phyloP scores from a whole-genome alignment of 2,113 vertebrate genomes.

The Vanacampus margaritifer region DNA sequence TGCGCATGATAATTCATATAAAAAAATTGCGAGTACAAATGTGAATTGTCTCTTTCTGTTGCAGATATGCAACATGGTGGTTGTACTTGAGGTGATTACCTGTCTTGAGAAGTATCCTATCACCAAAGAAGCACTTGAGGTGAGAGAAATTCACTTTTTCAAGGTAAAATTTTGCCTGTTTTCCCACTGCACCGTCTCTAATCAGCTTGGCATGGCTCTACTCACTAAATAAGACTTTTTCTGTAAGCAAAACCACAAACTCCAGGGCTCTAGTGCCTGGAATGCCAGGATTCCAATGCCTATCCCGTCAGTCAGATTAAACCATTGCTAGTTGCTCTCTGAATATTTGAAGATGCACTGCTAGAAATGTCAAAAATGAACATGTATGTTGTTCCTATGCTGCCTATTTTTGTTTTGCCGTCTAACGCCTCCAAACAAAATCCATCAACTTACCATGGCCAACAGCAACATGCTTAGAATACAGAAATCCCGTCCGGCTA shows the following conservation, averaged over 20 bases:
- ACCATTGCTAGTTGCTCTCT: not conserved
- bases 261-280: not conserved
- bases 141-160: conserved; percentile 50
- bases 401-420: too few relatives aligned
- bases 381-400: too few relatives aligned
- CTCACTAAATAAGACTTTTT: not conserved
- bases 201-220: not conserved
- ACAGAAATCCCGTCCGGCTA: too few relatives aligned
- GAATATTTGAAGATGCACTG: not conserved
- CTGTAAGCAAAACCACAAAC: not conserved
- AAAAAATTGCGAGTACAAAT: not conserved
- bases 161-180: not conserved
- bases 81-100: conserved; percentile 95
- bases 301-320: not conserved
- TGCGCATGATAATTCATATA: too few relatives aligned
- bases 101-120: conserved; percentile 96
- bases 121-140: conserved; percentile 99
- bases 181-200: not conserved
- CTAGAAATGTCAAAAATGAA: not conserved
- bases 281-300: too few relatives aligned
- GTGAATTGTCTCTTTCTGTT: not conserved
- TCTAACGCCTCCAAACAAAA: too few relatives aligned
- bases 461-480: too few relatives aligned
- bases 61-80: conserved; percentile 98
- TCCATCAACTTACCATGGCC: too few relatives aligned